A percentile compares a stretch with the other conserved stretches of the same genome.
phyloP scores from a whole-genome alignment of 2,113 vertebrate genomes.

The Sigmodon hispidus region DNA sequence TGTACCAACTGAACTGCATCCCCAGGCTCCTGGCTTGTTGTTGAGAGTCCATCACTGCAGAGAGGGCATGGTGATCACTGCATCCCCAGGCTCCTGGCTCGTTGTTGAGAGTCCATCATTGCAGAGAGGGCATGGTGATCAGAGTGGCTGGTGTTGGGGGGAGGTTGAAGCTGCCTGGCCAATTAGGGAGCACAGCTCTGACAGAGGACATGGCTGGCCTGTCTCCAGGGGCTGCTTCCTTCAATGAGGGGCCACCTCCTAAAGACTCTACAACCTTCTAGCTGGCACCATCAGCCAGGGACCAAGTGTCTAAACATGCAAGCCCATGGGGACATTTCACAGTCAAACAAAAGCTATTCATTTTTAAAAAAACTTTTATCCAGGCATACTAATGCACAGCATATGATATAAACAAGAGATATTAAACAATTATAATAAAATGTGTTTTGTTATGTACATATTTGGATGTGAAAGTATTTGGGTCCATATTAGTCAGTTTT shows the following conservation, averaged over 20 bases:
- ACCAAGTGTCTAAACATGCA: neutral
- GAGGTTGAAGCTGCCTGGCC: neutral
- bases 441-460: neutral
- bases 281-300: too few relatives aligned
- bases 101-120: neutral
- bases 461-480: neutral
- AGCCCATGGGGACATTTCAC: neutral
- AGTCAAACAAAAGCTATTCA: neutral
- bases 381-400: neutral
- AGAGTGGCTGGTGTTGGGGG: neutral
- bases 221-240: neutral
- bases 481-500: neutral
- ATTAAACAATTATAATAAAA: neutral
- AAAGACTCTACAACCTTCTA: neutral
- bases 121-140: neutral
- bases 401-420: neutral
- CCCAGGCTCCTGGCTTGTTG: neutral
- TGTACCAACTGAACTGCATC: too few relatives aligned
- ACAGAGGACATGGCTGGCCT: neutral
- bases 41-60: neutral
- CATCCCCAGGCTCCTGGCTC: neutral
- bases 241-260: neutral
- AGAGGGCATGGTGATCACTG: neutral
- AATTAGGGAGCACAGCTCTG: neutral
- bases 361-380: neutral